phyloP scores from a whole-genome alignment of 2,888 invertebrate genomes.

The Limenitis camilla region DNA sequence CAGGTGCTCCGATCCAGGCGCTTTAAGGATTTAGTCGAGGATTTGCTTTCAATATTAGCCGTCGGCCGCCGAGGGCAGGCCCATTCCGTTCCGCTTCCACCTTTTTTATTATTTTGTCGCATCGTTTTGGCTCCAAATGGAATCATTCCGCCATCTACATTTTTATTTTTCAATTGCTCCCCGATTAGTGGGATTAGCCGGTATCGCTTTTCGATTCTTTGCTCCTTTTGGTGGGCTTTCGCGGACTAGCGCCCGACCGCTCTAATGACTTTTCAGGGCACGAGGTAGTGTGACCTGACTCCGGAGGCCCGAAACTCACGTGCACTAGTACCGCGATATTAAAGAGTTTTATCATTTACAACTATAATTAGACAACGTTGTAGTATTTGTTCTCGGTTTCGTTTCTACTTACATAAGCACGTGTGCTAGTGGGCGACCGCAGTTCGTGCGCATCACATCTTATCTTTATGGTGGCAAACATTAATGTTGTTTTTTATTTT shows the following conservation, averaged over 20 bases:
- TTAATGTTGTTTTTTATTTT: slow-evolving; percentile 54
- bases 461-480: slow-evolving; percentile 70
- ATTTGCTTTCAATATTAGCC: slow-evolving; percentile 76
- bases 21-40: slow-evolving; percentile 75
- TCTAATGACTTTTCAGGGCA: slow-evolving; percentile 41
- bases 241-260: slow-evolving; percentile 49
- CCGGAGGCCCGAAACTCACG: slow-evolving; percentile 37
- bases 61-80: slow-evolving; percentile 57
- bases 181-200: slow-evolving; percentile 74
- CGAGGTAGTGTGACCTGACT: slow-evolving; percentile 22
- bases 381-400: slow-evolving; percentile 51
- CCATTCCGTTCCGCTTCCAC: slow-evolving; percentile 60
- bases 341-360: slow-evolving; percentile 54
- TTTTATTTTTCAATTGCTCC: slow-evolving; percentile 76
- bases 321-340: slow-evolving; percentile 49
- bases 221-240: slow-evolving; percentile 65
- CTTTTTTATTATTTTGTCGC: slow-evolving; percentile 75
- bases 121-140: slow-evolving; percentile 74
- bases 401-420: slow-evolving; percentile 42
- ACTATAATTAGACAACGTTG: slow-evolving; percentile 45
- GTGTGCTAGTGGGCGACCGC: slow-evolving; percentile 56
- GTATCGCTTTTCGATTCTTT: slow-evolving; percentile 72
- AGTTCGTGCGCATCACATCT: slow-evolving; percentile 44
- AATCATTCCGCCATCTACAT: slow-evolving; percentile 75
- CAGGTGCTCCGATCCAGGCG: slow-evolving; percentile 71